Base-by-base conservation (phyloP, 1,140 invertebrate species). In the Hermatobates lingyangjiaoensis region DNA sequence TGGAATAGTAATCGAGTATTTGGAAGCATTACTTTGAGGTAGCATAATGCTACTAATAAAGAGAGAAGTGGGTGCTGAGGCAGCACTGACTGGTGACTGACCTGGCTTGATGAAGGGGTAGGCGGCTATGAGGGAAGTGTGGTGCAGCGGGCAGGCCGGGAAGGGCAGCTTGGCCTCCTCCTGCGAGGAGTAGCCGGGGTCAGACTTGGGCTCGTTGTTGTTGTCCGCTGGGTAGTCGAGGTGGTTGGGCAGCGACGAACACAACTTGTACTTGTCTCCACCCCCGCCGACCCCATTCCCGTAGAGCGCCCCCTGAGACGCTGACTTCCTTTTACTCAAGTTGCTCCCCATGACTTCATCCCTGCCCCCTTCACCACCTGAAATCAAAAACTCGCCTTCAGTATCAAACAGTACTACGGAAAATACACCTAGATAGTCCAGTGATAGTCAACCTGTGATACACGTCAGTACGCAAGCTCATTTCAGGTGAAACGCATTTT, bases 171-270 rank as follows among this genome's bases (percentile, higher is more conserved):
- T 60, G 83, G 80, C 28, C 30, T 28, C 48, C 30, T 27, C 25
- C n/a, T 34, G 40, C 64, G 57, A 69, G 64, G 61, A 68, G 56
- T 76, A 79, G 59, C 77, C 68, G 15, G 63, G 66, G 62, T 64
- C 75, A 59, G 73, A 38, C 65, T 57, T 70, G 64, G 61, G 69
- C 68, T 64, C 76, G 61, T 73, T 74, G 58, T 71, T 69, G 61
- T 80, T 76, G 57, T 76, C 59, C 27, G 70, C 64, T 57, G 76
- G 73, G 39, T 75, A 75, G 60, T 82, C 79, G 55, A 82, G 64
- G 62, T 82, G 77, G 65, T 81, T 82, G 1, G 80, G 80, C 53
- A 83, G 62, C 15, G 80, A 82, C 47, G 75, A 71, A 60, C 74
- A 75, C 51, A 74, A 66, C 65, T 71, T 72, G 56, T 73, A 72